These are phyloP conservation scores for Oophaga sylvatica DNA, from an alignment of 2,797 vertebrate species.

Conservation along the genomic window DNA sequence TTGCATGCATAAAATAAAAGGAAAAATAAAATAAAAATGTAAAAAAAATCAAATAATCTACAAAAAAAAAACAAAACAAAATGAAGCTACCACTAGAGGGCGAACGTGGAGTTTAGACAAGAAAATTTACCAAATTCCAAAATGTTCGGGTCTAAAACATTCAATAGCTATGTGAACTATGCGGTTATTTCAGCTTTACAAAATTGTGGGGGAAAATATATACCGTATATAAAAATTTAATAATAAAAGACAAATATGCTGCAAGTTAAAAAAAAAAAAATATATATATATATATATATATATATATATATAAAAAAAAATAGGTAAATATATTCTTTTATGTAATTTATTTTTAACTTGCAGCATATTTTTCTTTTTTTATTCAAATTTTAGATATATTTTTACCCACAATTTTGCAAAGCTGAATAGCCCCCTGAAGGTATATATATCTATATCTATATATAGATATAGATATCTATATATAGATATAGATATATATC, in stretches of 20 bases:
- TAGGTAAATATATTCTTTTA: too few relatives aligned
- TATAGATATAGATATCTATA: too few relatives aligned
- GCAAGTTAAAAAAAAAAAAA: background rate
- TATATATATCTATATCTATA: too few relatives aligned
- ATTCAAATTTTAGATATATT: too few relatives aligned
- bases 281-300: too few relatives aligned
- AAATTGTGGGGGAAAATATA: background rate
- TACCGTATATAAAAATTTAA: too few relatives aligned
- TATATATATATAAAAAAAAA: too few relatives aligned
- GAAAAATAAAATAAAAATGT: background rate
- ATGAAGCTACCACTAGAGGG: conserved; percentile 12
- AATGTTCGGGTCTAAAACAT: background rate
- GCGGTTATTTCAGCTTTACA: background rate
- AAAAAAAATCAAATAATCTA: background rate
- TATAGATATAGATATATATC: too few relatives aligned
- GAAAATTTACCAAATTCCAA: background rate
- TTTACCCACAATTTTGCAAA: too few relatives aligned
- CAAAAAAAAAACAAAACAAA: background rate
- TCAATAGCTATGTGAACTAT: background rate
- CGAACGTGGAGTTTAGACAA: background rate
- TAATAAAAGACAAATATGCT: background rate
- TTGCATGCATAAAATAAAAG: background rate
- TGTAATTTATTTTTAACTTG: too few relatives aligned
- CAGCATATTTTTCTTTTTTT: too few relatives aligned
- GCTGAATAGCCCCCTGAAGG: too few relatives aligned